phyloP scores from a whole-genome alignment of 1,140 invertebrate genomes.

The Dolichoris vasculosae region DNA sequence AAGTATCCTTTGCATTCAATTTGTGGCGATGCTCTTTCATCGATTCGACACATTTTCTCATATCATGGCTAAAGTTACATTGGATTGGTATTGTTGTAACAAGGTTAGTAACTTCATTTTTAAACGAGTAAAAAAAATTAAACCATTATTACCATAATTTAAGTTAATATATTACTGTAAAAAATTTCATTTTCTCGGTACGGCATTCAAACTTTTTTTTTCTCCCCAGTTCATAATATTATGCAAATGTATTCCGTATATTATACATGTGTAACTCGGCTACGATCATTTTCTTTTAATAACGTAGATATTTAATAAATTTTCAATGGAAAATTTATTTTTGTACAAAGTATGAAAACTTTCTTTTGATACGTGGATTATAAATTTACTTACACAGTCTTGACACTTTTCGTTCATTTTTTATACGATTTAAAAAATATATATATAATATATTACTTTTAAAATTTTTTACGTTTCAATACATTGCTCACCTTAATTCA shows the following conservation, averaged over 20 bases:
- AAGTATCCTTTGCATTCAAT: conserved; percentile 82
- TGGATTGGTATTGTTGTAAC: conserved; percentile 56
- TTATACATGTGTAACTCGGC: too few species aligned
- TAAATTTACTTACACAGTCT: neutral
- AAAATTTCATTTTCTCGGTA: neutral
- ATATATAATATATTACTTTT: too few species aligned
- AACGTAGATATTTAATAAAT: too few species aligned
- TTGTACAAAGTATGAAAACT: too few species aligned
- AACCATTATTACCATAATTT: too few species aligned
- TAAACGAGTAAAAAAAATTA: too few species aligned
- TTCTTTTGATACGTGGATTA: too few species aligned
- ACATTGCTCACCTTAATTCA: neutral
- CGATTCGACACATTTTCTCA: conserved; percentile 89
- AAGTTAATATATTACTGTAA: too few species aligned
- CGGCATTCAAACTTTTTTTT: too few species aligned
- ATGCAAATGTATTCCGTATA: neutral
- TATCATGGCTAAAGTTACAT: conserved; percentile 80
- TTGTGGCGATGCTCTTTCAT: conserved; percentile 89
- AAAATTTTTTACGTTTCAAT: neutral
- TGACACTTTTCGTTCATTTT: neutral
- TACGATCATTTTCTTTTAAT: too few species aligned
- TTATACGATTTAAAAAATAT: too few species aligned
- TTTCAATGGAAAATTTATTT: too few species aligned
- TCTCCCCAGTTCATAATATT: neutral
- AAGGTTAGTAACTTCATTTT: conserved; percentile 54